Conservation (phyloP, 1,140 invertebrate species). For the Drosophila kurseongensis region DNA sequence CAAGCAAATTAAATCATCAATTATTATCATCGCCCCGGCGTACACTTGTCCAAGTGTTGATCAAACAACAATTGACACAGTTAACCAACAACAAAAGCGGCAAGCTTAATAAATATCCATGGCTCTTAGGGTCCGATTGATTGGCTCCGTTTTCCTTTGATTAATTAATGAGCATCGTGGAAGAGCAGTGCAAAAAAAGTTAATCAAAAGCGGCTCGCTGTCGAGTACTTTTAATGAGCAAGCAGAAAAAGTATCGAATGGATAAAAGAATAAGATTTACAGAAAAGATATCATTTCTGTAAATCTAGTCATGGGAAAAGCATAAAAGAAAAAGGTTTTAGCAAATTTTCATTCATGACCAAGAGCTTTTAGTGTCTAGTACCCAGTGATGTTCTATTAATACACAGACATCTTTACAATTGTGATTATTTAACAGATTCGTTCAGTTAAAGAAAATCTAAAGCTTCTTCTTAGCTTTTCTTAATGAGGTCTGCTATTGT, state of each 20-base stretch:
- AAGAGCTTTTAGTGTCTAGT: too few relatives aligned
- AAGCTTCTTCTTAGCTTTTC: not conserved
- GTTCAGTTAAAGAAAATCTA: too few relatives aligned
- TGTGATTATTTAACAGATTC: too few relatives aligned
- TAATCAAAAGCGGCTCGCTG: conserved; percentile 7
- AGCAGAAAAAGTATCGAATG: not conserved
- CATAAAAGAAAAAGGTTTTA: too few relatives aligned
- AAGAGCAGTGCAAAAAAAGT: conserved; percentile 22
- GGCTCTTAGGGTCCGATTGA: conserved; percentile 20
- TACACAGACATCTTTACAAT: too few relatives aligned
- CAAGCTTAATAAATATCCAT: conserved; percentile 33
- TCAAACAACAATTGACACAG: conserved; percentile 73
- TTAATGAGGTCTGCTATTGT: not conserved
- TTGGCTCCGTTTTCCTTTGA: conserved; percentile 23
- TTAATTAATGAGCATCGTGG: conserved; percentile 28
- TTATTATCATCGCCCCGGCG: conserved; percentile 46
- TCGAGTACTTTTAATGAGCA: not conserved
- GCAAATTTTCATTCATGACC: too few relatives aligned
- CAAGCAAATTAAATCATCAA: conserved; percentile 77
- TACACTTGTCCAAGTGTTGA: conserved; percentile 45
- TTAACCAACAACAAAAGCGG: conserved; percentile 39
- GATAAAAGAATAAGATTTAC: too few relatives aligned
- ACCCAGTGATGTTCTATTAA: too few relatives aligned
- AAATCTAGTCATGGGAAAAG: too few relatives aligned
- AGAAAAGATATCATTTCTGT: too few relatives aligned